phyloP scores from a whole-genome alignment of 1,140 invertebrate species.

The Potamilus streckersoni region DNA sequence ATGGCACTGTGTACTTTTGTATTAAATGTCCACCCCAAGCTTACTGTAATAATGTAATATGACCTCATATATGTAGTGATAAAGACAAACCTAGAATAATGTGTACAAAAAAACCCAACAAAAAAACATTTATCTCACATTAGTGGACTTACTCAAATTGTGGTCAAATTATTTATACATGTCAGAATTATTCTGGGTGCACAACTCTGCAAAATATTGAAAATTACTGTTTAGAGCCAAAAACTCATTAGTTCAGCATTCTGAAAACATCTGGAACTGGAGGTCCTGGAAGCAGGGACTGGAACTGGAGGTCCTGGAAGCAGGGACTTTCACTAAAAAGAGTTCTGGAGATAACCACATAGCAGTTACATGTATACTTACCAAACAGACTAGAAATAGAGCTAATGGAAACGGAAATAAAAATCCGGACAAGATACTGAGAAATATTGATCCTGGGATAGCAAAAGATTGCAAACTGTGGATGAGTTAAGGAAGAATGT shows the following conservation, averaged over 20 bases:
- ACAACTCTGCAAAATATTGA: neutral
- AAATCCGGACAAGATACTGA: slow-evolving; percentile 98
- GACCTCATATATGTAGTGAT: too few relatives aligned
- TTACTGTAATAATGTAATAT: too few relatives aligned
- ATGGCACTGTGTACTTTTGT: too few relatives aligned
- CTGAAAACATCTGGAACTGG: neutral
- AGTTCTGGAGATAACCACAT: slow-evolving; percentile 47
- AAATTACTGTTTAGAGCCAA: neutral
- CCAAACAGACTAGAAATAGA: slow-evolving; percentile 88
- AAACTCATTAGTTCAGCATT: neutral
- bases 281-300: neutral
- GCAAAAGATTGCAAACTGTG: slow-evolving; percentile 97
- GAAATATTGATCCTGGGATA: slow-evolving; percentile 98
- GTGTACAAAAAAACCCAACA: too few relatives aligned
- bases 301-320: neutral
- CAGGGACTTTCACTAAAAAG: neutral
- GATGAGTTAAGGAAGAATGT: slow-evolving; percentile 37
- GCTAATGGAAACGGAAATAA: slow-evolving; percentile 94
- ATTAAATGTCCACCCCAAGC: too few relatives aligned
- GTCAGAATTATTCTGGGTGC: too few relatives aligned
- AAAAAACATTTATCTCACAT: too few relatives aligned
- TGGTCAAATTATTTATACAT: too few relatives aligned
- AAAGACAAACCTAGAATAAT: too few relatives aligned
- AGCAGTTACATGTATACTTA: slow-evolving; percentile 70
- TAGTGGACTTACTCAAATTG: too few relatives aligned